Base-by-base conservation (phyloP, 2,113 vertebrate species). In the Mormoops blainvillei region DNA sequence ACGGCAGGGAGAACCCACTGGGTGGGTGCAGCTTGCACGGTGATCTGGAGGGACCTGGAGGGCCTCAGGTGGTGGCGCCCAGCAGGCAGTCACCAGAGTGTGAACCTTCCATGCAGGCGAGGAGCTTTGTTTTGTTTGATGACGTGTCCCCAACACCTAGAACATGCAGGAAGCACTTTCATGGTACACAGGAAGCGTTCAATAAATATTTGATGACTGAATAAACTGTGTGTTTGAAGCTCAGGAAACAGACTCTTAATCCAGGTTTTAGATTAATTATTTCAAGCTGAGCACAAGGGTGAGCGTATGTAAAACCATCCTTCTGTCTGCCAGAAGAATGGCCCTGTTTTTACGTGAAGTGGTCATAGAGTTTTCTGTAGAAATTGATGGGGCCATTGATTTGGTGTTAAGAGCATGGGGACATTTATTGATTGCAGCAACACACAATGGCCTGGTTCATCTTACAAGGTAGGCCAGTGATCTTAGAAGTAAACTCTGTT, bases 231-330 rank as follows among this genome's bases (percentile, higher is more conserved):
- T 41, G 45, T 45, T 65, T 36, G 61, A 38, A 63, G 78, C 63
- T 56, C 74, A 82, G 95, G 93, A 76, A 91, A 22, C 52, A 77
- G 52, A 20, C 80, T 96, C 95, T 96, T 56, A 54, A 78, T 74
- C 58, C 41, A 48, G 82, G 43, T 68, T 88, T 63, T 89, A 31
- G 92, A 73, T 91, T 45, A 80, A 78, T 94, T 77, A 50, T 78
- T 89, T 89, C 63, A 54, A 74, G 94, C 93, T 11, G 50, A 73
- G 89, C 4, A 24, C 19, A 5, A 16, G 71, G 10, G 7, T 63
- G 19, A 31, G 19, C 73, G 63, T 43, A n/a, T 43, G 22, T 52
- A 31, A 26, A 36, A 9, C 9, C 36, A 8, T 33, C 58, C 4
- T 73, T 52, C 28, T 45, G 16, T 14, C 22, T 63, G 22, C 50